Base-by-base conservation (phyloP, 2,113 vertebrate genomes). In the Phoenicopterus ruber region DNA sequence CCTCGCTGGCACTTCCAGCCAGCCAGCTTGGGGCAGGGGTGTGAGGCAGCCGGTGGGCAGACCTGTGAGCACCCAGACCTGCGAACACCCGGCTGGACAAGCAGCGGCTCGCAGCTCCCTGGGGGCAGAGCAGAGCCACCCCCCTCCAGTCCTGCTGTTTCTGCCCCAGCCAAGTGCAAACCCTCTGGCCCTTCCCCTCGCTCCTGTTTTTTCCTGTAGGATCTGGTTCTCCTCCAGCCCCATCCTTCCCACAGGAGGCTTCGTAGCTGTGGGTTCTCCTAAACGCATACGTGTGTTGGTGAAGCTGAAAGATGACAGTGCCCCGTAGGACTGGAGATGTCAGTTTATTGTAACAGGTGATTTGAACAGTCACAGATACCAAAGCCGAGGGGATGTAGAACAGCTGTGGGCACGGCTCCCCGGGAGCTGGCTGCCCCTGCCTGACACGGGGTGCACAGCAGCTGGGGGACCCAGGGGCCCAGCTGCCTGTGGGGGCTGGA, bases 331-430 rank as follows among this genome's bases (percentile, higher is more conserved):
- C 38, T 95, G 95, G 83, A 97, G 94, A 92, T 92, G 86, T 94
- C 0, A 22, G 77, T 98, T 98, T 97, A 97, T 97, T 97, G 5
- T 95, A 95, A 95, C 81, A 92, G 95, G 67, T 96, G 79, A 79
- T 97, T 96, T 82, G 87, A 93, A 97, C 90, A 94, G 96, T 96
- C 92, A 97, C 96, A 96, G 93, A 96, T 94, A 94, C 94, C 93
- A 83, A 97, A 97, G 96, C 96, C 0, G 1, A 86, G 63, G 87
- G 86, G 93, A 85, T 69, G 82, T 86, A 92, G 81, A 88, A 92
- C 77, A 96, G 94, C 89, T 91, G 94, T 94, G 93, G 96, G 85
- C 96, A 80, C 0, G 15, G 87, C 91, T 95, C 59, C 87, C 95
- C 18, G 5, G 93, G 87, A 89, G 86, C 81, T 94, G 91, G 74